Evolutionary conservation across 2,113 vertebrate genomes (phyloP).

Genomic region (Salminus brasiliensis): DNA sequence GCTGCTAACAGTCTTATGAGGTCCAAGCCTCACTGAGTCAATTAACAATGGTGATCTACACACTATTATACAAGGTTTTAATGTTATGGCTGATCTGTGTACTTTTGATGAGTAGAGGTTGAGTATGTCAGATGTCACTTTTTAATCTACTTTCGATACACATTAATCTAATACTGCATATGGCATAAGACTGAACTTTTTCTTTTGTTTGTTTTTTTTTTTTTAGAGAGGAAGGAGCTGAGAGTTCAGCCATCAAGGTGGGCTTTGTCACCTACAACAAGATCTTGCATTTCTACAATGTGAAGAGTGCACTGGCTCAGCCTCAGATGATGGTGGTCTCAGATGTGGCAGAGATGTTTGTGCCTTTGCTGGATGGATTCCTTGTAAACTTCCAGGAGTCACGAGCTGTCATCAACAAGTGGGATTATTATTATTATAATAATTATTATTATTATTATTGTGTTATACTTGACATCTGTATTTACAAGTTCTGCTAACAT

Average conservation of each 20-base stretch:
- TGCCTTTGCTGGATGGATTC: conserved; percentile 92
- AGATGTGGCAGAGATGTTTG: conserved; percentile 89
- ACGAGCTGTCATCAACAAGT: conserved; percentile 88
- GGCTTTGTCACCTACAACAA: conserved; percentile 96
- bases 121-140: no score
- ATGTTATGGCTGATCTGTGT: no score
- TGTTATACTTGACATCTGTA: background rate
- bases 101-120: no score
- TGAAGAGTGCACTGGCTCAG: conserved; percentile 91
- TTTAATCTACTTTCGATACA: no score
- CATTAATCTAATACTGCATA: no score
- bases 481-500: background rate
- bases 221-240: conserved; percentile 83
- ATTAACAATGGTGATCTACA: no score
- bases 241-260: conserved; percentile 82
- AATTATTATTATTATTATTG: background rate
- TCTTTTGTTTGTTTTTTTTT: conserved; percentile 7
- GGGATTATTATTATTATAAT: conserved; percentile 49
- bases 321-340: conserved; percentile 99
- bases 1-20: no score
- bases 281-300: conserved; percentile 95
- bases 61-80: no score
- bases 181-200: background rate
- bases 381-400: conserved; percentile 93
- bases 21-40: no score